Evolutionary conservation across 2,797 vertebrate genomes (phyloP).

Genomic region (Ibycter americanus): DNA sequence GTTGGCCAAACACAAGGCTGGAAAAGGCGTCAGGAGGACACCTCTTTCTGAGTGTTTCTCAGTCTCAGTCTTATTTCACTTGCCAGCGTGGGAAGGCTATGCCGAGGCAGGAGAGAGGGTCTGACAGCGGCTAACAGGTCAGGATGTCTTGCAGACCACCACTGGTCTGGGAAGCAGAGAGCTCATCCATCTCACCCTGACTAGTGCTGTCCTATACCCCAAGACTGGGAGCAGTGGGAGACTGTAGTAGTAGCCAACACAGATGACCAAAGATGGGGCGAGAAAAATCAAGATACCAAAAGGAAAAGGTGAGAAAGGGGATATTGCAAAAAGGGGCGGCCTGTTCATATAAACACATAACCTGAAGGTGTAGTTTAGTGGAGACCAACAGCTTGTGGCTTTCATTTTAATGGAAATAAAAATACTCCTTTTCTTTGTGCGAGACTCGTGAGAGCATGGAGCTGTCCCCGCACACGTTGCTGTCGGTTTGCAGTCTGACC

Average conservation of each 20-base stretch:
- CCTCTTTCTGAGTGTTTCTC: not conserved
- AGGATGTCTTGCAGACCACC: not conserved
- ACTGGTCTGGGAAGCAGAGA: not conserved
- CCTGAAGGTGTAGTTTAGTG: not conserved
- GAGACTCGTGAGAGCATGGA: not conserved
- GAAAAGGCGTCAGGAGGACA: not conserved
- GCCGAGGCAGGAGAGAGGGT: not conserved
- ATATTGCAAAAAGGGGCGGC: not conserved
- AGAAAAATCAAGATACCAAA: not conserved
- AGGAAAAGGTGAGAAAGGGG: not conserved
- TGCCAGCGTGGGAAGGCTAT: not conserved
- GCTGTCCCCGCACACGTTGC: not conserved
- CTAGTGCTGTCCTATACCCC: too few species aligned
- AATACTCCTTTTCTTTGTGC: not conserved
- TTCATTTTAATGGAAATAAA: not conserved
- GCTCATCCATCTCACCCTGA: not conserved
- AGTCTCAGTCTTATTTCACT: rapidly evolving
- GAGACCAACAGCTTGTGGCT: not conserved
- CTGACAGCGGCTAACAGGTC: rapidly evolving
- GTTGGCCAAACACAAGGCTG: not conserved
- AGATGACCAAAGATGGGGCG: rapidly evolving
- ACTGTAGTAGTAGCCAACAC: not conserved
- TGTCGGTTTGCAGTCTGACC: not conserved
- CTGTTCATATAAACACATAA: not conserved
- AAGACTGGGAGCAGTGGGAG: rapidly evolving